Conservation (phyloP, 2,797 vertebrate genomes). For the Cephalopachus bancanus region DNA sequence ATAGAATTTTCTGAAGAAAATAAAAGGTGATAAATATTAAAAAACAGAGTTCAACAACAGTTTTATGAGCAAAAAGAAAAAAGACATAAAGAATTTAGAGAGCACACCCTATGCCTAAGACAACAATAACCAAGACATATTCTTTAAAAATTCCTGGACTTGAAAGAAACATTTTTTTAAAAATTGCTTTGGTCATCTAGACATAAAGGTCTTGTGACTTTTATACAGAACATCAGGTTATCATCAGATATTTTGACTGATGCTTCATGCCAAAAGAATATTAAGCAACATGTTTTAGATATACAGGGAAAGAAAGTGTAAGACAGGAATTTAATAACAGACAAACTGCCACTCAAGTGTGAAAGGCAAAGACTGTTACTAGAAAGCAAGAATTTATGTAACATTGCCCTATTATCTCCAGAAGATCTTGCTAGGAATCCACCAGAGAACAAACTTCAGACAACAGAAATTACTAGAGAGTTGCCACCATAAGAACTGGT, state of each 20-base stretch:
- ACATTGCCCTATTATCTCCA: background rate
- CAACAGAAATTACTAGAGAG: background rate
- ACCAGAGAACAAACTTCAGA: background rate
- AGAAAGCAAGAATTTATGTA: background rate
- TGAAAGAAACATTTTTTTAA: background rate
- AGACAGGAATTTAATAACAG: constrained; percentile 1
- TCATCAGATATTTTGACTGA: constrained; percentile 11
- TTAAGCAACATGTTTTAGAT: background rate
- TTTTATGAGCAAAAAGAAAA: background rate
- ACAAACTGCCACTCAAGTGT: background rate
- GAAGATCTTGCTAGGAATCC: background rate
- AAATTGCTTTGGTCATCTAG: background rate
- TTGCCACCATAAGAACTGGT: too few species aligned
- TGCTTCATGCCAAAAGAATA: constrained; percentile 19
- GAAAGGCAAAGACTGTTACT: background rate
- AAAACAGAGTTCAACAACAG: background rate
- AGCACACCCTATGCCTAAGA: background rate
- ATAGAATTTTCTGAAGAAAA: constrained; percentile 45
- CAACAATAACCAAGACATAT: background rate
- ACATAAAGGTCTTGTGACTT: background rate
- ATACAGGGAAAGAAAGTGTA: background rate
- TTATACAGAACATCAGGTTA: background rate
- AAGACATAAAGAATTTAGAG: constrained; percentile 48
- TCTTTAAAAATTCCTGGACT: background rate
- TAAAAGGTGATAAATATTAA: background rate